phyloP scores from a whole-genome alignment of 1,140 invertebrate species.

The Cepaea nemoralis region DNA sequence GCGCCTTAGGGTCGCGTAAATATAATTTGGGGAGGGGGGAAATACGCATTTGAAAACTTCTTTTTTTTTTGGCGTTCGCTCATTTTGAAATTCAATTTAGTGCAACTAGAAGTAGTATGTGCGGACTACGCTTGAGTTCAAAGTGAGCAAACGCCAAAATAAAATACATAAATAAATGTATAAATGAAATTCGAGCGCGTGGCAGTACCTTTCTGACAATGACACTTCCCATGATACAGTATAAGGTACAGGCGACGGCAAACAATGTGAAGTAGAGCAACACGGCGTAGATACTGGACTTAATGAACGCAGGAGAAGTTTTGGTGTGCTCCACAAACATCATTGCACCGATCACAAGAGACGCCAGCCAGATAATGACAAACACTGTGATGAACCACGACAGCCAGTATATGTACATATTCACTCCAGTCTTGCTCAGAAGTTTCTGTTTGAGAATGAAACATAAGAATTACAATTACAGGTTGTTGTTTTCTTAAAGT shows the following conservation, averaged over 20 bases:
- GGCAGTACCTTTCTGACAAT: not conserved
- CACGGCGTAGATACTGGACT: not conserved
- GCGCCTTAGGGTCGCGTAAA: too few species aligned
- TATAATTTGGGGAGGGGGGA: too few species aligned
- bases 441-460: not conserved
- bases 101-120: too few species aligned
- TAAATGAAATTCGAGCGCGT: too few species aligned
- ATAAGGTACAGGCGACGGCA: not conserved
- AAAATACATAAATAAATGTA: too few species aligned
- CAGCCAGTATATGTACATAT: not conserved
- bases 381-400: constrained; percentile 5
- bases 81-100: too few species aligned
- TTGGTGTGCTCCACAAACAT: not conserved
- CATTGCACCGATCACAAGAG: not conserved
- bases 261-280: not conserved
- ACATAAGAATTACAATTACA: too few species aligned
- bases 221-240: constrained; percentile 6
- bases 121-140: too few species aligned
- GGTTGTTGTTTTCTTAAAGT: too few species aligned
- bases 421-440: not conserved
- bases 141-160: too few species aligned
- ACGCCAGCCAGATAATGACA: not conserved
- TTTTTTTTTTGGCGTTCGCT: too few species aligned
- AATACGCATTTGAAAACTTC: too few species aligned
- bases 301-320: not conserved